Conservation (phyloP, 2,888 invertebrate genomes). For the Acleris sparsana region DNA sequence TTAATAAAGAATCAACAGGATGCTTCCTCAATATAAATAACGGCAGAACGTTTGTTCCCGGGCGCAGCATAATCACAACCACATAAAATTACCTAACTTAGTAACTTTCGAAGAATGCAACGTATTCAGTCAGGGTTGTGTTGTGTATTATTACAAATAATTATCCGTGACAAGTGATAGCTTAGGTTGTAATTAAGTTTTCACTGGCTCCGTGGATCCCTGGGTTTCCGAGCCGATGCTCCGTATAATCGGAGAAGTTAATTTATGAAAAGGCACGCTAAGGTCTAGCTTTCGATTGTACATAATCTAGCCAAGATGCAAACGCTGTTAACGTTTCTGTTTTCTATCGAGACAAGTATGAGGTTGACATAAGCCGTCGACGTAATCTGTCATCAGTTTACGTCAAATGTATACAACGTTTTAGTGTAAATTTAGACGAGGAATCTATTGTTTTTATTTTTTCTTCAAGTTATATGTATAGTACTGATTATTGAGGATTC, state of each 20-base stretch:
- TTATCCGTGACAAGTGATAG: conserved; percentile 38
- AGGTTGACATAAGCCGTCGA: too few species aligned
- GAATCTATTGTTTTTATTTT: too few species aligned
- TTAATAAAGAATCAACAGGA: conserved; percentile 24
- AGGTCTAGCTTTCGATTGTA: conserved; percentile 21
- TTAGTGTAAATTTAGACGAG: too few species aligned
- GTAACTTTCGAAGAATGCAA: conserved; percentile 19
- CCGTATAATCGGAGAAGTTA: conserved; percentile 49
- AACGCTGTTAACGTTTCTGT: background rate
- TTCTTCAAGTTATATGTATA: too few species aligned
- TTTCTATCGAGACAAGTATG: too few species aligned
- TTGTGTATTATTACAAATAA: conserved; percentile 30
- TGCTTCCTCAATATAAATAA: conserved; percentile 14
- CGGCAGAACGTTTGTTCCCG: background rate
- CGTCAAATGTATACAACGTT: too few species aligned
- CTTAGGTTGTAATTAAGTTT: conserved; percentile 56
- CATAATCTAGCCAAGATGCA: background rate
- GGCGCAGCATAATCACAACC: background rate
- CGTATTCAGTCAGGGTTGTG: conserved; percentile 19
- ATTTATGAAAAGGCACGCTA: conserved; percentile 21
- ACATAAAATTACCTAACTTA: conserved; percentile 9
- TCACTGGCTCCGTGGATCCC: conserved; percentile 57
- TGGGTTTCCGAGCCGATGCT: conserved; percentile 67
- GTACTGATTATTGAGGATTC: too few species aligned
- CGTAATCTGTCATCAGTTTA: too few species aligned